Percentiles rank a stretch among this genome's conserved stretches.
phyloP scores from a whole-genome alignment of 2,113 vertebrate genomes.

The Parus major region DNA sequence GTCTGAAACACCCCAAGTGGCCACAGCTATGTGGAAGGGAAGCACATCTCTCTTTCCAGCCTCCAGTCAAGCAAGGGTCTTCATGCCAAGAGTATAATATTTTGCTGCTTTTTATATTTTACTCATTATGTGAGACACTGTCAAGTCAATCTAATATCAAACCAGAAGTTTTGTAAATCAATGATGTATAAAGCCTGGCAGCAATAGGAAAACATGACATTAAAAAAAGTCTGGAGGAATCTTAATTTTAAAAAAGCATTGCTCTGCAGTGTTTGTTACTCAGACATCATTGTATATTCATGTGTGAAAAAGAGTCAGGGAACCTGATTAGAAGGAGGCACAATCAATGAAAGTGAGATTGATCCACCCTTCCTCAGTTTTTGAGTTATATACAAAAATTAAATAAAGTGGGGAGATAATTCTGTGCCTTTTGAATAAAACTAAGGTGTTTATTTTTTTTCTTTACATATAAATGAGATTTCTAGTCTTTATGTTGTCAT shows the following conservation, averaged over 20 bases:
- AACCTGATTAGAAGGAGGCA: not conserved
- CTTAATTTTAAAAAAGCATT: slow-evolving; percentile 31
- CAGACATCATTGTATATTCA: not conserved
- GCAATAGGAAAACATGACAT: not conserved
- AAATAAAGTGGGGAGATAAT: not conserved
- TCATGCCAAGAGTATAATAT: not conserved
- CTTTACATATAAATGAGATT: not conserved
- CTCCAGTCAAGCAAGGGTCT: not conserved
- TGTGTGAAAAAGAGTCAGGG: not conserved
- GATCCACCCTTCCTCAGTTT: not conserved
- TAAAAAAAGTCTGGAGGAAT: not conserved
- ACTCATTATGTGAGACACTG: not conserved
- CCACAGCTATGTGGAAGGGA: not conserved
- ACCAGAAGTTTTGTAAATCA: slow-evolving; percentile 2
- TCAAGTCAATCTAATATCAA: slow-evolving; percentile 34
- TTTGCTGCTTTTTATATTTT: not conserved
- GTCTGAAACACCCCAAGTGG: not conserved
- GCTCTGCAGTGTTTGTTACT: not conserved
- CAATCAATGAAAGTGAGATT: slow-evolving; percentile 16
- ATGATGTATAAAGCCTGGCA: not conserved
- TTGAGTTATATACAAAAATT: not conserved
- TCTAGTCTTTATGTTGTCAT: not conserved
- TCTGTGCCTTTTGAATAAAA: not conserved
- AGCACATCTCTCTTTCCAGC: not conserved
- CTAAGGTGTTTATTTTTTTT: not conserved